A percentile compares a stretch with the other conserved stretches of the same genome.
Evolutionary conservation across 2,113 vertebrate species (phyloP).

Genomic region (Tragulus kanchil): DNA sequence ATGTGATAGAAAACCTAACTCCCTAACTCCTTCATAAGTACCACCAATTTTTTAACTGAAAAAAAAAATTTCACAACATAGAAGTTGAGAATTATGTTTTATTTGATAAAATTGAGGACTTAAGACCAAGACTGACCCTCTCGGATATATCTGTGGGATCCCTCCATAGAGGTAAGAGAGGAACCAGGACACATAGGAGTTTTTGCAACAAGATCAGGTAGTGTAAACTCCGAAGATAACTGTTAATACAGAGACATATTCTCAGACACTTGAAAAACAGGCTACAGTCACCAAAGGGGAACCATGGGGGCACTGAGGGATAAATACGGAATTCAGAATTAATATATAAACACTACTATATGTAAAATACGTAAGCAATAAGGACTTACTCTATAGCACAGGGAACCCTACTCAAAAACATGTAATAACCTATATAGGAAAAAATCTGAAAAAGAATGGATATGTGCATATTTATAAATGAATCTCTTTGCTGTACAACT

Average conservation of each 20-base stretch:
- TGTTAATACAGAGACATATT: background rate
- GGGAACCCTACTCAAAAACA: background rate
- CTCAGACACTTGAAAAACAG: background rate
- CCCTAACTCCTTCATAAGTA: background rate
- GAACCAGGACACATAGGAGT: background rate
- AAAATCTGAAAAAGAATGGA: background rate
- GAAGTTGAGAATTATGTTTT: background rate
- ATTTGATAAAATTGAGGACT: background rate
- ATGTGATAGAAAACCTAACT: no score
- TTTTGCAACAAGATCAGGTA: background rate
- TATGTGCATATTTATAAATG: background rate
- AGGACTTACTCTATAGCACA: background rate
- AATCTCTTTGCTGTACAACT: background rate
- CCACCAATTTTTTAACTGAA: background rate
- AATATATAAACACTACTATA: background rate
- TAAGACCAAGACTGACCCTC: background rate
- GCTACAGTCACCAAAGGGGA: background rate
- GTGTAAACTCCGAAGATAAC: background rate
- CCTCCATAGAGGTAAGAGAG: background rate
- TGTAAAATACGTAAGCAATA: background rate
- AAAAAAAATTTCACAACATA: no score
- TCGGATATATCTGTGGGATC: background rate
- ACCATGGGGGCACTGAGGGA: background rate
- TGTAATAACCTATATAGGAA: background rate
- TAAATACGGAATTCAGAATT: background rate